Base-by-base conservation (phyloP, 1,140 invertebrate species). In the Leptonema lineaticorne region DNA sequence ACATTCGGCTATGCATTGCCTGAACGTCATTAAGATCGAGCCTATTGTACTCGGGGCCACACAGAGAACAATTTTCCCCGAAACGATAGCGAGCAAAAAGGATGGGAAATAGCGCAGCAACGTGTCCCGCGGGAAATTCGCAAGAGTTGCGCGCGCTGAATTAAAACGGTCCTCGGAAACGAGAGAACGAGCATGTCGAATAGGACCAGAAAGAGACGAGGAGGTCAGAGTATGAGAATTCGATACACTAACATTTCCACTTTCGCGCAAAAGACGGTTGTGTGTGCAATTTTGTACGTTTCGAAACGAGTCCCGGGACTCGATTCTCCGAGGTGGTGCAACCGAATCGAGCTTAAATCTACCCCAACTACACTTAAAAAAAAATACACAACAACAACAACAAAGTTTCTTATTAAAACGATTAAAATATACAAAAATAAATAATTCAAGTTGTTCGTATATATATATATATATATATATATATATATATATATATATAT, bases 121-220 rank as follows among this genome's bases (percentile, higher is more conserved):
- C 69, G 56, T 29, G 57, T 69, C 70, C 70, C 70, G 70, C 29
- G 70, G 70, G 70, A 71, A 71, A 71, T 71, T 68, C 70, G 62
- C 65, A 56, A 66, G 67, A 69, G 70, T 66, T 66, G 62, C 37
- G 56, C 46, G 48, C 45, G 33, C 50, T 28, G 64, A 70, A 67
- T 67, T 67, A 70, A 70, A 67, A 70, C 64, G 62, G 50, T 28
- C 37, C n/a, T n/a, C n/a, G n/a, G n/a, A n/a, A n/a, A n/a, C n/a
- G n/a, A n/a, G n/a, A 57, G 18, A 27, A 64, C n/a, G 29, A 64
- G 63, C 5, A 64, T 63, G 30, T 64, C 67, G 60, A 62, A 37
- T n/a, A n/a, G n/a, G n/a, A n/a, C n/a, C n/a, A n/a, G n/a, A n/a
- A n/a, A n/a, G n/a, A n/a, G n/a, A n/a, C n/a, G n/a, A n/a, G n/a